phyloP scores from a whole-genome alignment of 92 coral and sea anemone species.

The Nematostella vectensis region DNA sequence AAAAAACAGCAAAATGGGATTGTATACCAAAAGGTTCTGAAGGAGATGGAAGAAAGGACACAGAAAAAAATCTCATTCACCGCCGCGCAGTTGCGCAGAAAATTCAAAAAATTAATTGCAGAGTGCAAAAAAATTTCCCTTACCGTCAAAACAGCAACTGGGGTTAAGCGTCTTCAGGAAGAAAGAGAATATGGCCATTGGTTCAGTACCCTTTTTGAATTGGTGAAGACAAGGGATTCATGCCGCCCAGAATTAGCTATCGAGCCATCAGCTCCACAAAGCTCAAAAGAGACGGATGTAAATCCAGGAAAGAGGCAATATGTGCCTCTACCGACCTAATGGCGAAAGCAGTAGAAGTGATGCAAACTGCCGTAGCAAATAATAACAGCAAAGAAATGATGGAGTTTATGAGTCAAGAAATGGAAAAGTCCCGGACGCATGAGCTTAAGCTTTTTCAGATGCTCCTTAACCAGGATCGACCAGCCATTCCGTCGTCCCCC shows the following conservation, averaged over 20 bases:
- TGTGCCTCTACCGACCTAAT: neutral
- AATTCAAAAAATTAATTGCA: conserved; percentile 17
- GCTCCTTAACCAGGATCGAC: too few species aligned
- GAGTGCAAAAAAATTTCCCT: conserved; percentile 18
- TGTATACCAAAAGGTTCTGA: neutral
- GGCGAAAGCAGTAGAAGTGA: neutral
- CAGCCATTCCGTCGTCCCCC: too few species aligned
- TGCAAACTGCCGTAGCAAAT: conserved; percentile 1
- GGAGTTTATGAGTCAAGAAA: neutral
- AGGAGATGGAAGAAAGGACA: neutral
- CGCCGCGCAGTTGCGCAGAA: conserved; percentile 6
- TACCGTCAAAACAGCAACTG: conserved; percentile 19
- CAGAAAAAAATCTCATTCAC: conserved; percentile 2
- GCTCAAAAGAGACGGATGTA: neutral
- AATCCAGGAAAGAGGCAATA: neutral
- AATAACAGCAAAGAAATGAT: conserved; percentile 1
- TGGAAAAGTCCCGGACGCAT: neutral
- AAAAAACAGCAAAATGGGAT: conserved; percentile 1
- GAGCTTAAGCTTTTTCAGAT: neutral
- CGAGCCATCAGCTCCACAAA: neutral
- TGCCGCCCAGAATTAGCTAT: conserved; percentile 9
- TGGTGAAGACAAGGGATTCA: conserved; percentile 6
- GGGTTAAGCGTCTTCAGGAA: conserved; percentile 6
- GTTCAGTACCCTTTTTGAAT: neutral
- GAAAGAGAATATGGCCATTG: conserved; percentile 3